Percentiles rank a stretch among this genome's conserved stretches.
phyloP scores from a whole-genome alignment of 2,113 vertebrate genomes.

The Numida meleagris region DNA sequence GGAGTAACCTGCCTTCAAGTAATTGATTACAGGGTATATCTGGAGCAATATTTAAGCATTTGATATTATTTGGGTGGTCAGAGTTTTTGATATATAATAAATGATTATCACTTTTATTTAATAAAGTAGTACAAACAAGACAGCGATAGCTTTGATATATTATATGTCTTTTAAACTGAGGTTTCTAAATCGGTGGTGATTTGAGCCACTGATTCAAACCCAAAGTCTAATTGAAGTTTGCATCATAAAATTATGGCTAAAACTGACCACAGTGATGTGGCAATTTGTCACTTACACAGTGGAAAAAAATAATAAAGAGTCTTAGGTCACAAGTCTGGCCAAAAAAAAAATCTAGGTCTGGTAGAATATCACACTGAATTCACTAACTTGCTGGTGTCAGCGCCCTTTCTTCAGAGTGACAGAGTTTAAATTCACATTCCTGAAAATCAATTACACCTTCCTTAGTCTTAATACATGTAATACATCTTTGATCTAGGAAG shows the following conservation, averaged over 20 bases:
- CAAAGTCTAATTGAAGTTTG: not conserved
- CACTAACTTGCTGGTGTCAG: not conserved
- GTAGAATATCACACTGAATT: not conserved
- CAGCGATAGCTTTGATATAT: not conserved
- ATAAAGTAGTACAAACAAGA: not conserved
- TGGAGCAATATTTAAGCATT: not conserved
- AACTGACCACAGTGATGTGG: not conserved
- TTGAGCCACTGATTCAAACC: not conserved
- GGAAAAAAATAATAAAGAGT: not conserved
- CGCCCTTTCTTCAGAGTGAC: not conserved
- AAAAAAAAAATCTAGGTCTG: not conserved
- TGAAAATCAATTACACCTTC: conserved; percentile 6
- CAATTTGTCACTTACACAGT: not conserved
- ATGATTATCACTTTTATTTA: not conserved
- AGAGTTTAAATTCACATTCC: not conserved
- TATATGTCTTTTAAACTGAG: not conserved
- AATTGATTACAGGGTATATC: not conserved
- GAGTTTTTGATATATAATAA: not conserved
- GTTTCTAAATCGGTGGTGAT: not conserved
- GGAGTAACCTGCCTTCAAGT: not conserved
- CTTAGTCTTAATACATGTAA: not conserved
- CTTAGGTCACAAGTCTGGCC: not conserved
- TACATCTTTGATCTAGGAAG: not conserved
- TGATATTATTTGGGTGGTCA: not conserved
- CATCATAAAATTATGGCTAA: not conserved